Evolutionary conservation across 2,113 vertebrate genomes (phyloP), one percentile per base, ranked within the genome.

Genomic region (Microtus montanus): DNA sequence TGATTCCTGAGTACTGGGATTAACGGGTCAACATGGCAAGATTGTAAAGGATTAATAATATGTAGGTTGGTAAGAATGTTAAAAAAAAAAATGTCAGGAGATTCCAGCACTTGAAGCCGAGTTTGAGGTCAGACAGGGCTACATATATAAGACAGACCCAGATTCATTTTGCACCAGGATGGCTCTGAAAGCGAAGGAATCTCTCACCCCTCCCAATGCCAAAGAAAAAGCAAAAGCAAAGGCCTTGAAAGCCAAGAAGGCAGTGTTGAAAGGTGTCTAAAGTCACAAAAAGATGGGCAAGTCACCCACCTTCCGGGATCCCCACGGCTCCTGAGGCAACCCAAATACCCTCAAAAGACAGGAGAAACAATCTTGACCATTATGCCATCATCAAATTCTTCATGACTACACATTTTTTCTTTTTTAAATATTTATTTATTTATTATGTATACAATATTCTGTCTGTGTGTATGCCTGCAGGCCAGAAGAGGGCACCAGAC

Each of bases 11-110:
- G 35, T n/a, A 35, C 30, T 70, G 68, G 3, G 68, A 71, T n/a
- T n/a, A 71, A 71, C n/a, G 68, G 68, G 80, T 47, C 20, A 92
- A 24, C 89, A 44, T n/a, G 20, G 52, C 79, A 95, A 91, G 47
- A 73, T 38, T 58, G 63, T n/a, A 33, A 82, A 84, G 38, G 47
- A 68, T 5, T 79, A 7, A 9, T 19, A 83, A 54, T 58, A 92
- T 10, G 3, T 12, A 77, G 4, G 41, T 33, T 85, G 6, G 58
- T n/a, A 49, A 68, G 49, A 89, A 7, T 41, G 7, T 6, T 84
- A 77, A 82, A 8, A 19, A 8, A 19, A 49, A 19, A 93, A 92
- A 24, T 58, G 33, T 9, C 47, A 58, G 35, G 33, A 5, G 19
- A 80, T 24, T 9, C 78, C 33, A n/a, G 33, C 20, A 80, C 33